Evolutionary conservation across 92 coral and sea anemone genomes (phyloP), one percentile per base, ranked within the genome.

Genomic region (Palythoa grandiflora): DNA sequence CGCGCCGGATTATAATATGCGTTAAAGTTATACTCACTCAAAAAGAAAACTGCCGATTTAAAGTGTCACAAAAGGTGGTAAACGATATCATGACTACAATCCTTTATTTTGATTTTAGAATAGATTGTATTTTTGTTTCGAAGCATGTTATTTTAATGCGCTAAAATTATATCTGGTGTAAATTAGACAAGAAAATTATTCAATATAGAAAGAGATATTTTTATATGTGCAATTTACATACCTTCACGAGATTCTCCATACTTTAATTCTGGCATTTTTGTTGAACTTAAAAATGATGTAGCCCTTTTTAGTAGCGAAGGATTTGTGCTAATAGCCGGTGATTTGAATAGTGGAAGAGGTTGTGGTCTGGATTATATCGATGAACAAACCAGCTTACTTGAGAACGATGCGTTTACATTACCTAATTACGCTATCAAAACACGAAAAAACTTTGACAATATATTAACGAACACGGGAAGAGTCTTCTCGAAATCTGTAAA

Each of bases 261-360:
- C 78, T 87, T 77, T 40, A 14, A 87, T 38, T 63, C 89, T 14
- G 91, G 78, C 12, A 78, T 20, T 4, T 77, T 87, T 66, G 14
- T 47, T 7, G 70, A 65, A 35, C 38, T 79, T 39, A 80, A 87
- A 51, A 21, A 53, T 66, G 89, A 75, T 17, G 75, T 74, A 6
- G 52, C 36, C 3, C 1, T 35, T 17, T 86, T 16, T 28, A 68
- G 59, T 16, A 70, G 16, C 9, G 59, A 54, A 35, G 21, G 66
- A 4, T 78, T 9, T 9, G 73, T 79, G 2, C 40, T 87, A 6
- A 28, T 71, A 40, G 77, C 71, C 6, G 87, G 80, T 7, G 90
- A 87, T 36, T 66, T 87, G 16, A 87, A 88, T 88, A 79, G 86
- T 60, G 38, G 79, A 5, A 88, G 80, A 1, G 90, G 90, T 1